Base-by-base conservation (phyloP, 2,888 invertebrate species). In the Plusia festucae region DNA sequence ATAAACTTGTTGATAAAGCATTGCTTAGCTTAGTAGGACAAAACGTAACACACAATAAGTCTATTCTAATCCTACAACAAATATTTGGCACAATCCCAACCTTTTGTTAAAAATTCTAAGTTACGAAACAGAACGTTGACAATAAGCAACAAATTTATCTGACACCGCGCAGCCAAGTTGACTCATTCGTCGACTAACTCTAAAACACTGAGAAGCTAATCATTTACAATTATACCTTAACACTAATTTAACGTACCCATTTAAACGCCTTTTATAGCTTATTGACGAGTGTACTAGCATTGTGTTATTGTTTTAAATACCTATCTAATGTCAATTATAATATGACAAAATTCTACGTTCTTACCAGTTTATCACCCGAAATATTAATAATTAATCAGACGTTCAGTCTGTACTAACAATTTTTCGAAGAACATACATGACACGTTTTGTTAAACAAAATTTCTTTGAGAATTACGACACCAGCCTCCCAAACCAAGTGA, bases 201-300 rank as follows among this genome's bases (percentile, higher is more conserved):
- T 95, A 95, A 94, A 93, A 94, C 95, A 95, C 91, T 93, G 95
- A 95, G 92, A 95, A 95, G 95, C 95, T 95, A 95, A 92, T 87
- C 78, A 79, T 82, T 79, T 79, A 80, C 70, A 60, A 72, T 82
- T 86, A 89, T 90, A 91, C 88, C 73, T 91, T 91, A 93, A 76
- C 7, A 57, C 78, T 87, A 88, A 79, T 87, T 75, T 85, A 87
- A 79, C 63, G 80, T 90, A 91, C 81, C 82, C 84, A 84, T 84
- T 82, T 85, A 86, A 85, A 88, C 34, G 46, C 46, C 20, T 20
- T 18, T 49, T n/a, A 20, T 49, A 49, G 20, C 89, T 90, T 92
- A 91, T 81, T 86, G 83, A 89, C 89, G 79, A 90, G 70, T 82
- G 85, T 86, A 86, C 92, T 93, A 94, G 92, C 91, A 89, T 88